Evolutionary conservation across 2,113 vertebrate genomes (phyloP).

Genomic region (Struthio camelus): DNA sequence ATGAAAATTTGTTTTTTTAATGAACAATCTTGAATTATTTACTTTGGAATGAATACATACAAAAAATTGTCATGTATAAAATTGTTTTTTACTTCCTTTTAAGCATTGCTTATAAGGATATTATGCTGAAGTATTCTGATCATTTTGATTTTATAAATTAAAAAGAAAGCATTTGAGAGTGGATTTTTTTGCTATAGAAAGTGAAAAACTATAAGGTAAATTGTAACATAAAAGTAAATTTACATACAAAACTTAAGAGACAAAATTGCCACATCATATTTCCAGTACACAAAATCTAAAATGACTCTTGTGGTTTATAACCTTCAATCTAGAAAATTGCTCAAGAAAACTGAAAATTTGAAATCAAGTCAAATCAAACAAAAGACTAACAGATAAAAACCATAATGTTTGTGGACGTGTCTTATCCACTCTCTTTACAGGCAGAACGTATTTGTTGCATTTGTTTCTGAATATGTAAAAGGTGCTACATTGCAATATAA

Average conservation of each 20-base stretch:
- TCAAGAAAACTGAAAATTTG: slow-evolving; percentile 55
- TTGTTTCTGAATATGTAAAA: neutral
- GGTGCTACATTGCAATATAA: neutral
- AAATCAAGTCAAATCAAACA: slow-evolving; percentile 56
- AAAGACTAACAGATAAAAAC: slow-evolving; percentile 29
- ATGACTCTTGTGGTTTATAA: slow-evolving; percentile 60
- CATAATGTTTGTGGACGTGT: neutral
- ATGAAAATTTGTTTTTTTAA: neutral
- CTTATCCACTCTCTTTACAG: neutral
- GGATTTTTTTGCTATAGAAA: neutral
- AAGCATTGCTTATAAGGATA: neutral
- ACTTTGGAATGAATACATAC: neutral
- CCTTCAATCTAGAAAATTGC: slow-evolving; percentile 47
- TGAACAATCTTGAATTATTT: neutral
- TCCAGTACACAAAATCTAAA: slow-evolving; percentile 27
- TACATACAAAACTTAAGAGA: slow-evolving; percentile 30
- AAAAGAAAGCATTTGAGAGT: neutral
- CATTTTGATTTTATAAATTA: neutral
- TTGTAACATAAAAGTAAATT: slow-evolving; percentile 33
- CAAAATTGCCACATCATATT: neutral
- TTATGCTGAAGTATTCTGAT: neutral
- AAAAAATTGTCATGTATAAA: neutral
- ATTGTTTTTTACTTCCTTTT: neutral
- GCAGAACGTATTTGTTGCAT: neutral
- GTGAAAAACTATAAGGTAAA: neutral